A percentile compares a stretch with the other conserved stretches of the same genome.
Conservation (phyloP, 2,888 invertebrate species). For the Reticulitermes lucifugus region DNA sequence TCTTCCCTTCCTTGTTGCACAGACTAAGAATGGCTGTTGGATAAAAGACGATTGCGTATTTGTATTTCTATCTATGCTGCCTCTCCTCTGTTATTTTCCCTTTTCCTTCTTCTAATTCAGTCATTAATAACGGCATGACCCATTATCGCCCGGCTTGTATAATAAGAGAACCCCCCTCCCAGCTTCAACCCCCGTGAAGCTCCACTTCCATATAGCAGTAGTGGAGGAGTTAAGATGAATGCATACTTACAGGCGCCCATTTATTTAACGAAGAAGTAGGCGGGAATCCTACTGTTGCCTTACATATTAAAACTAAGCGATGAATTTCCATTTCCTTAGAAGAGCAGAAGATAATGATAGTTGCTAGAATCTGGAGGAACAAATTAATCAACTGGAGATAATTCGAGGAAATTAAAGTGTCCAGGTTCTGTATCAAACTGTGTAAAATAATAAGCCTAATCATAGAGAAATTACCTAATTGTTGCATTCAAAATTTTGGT, state of each 20-base stretch:
- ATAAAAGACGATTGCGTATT: neutral
- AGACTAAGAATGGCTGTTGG: neutral
- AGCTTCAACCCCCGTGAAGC: neutral
- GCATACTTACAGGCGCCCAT: constrained; percentile 24
- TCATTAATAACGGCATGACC: constrained; percentile 44
- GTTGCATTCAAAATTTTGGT: no score
- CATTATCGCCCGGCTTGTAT: constrained; percentile 39
- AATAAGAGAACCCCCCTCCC: constrained; percentile 31
- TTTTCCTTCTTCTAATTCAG: constrained; percentile 11
- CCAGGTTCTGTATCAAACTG: constrained; percentile 1
- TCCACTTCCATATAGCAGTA: neutral
- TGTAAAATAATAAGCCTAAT: neutral
- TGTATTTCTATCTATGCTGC: constrained; percentile 6
- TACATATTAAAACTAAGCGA: constrained; percentile 35
- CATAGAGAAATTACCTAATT: neutral
- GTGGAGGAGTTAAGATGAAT: constrained; percentile 16
- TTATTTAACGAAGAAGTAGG: constrained; percentile 14
- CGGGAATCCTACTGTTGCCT: constrained; percentile 16
- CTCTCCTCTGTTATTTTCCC: constrained; percentile 9
- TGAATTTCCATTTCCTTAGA: constrained; percentile 19
- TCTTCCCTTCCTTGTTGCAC: neutral
- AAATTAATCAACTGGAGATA: constrained; percentile 10
- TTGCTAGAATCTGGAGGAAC: constrained; percentile 2
- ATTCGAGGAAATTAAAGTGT: constrained; percentile 15
- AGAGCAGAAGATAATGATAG: neutral